These are phyloP conservation scores for Conus canariensis DNA, from an alignment of 2,888 invertebrate species.

Conservation along the genomic window DNA sequence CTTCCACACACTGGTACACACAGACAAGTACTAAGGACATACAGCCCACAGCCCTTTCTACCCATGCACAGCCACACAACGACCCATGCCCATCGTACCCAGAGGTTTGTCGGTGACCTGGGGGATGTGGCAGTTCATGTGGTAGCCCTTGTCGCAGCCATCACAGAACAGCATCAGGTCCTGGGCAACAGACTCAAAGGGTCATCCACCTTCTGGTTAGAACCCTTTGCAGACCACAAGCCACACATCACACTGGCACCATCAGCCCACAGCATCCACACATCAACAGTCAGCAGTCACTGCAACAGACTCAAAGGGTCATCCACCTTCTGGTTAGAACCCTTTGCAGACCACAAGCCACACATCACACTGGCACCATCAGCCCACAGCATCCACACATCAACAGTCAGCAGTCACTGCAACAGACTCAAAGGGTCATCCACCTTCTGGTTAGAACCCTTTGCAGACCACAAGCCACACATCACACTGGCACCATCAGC, in stretches of 20 bases:
- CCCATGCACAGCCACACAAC: too few species aligned
- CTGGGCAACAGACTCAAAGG: constrained; percentile 78
- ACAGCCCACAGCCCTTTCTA: too few species aligned
- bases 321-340: background rate
- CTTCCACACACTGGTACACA: background rate
- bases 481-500: background rate
- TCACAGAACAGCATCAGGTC: constrained; percentile 88
- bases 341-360: too few species aligned
- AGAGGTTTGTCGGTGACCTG: constrained; percentile 76
- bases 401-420: background rate
- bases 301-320: background rate
- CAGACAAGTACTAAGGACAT: background rate
- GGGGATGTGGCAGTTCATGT: constrained; percentile 89
- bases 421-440: background rate
- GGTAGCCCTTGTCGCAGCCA: constrained; percentile 91
- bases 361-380: background rate
- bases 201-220: background rate
- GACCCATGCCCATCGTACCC: constrained; percentile 63
- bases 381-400: background rate
- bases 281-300: background rate
- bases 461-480: too few species aligned
- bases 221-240: background rate
- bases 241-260: background rate
- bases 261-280: background rate
- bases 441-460: background rate